A percentile compares a stretch with the other conserved stretches of the same genome.
phyloP scores from a whole-genome alignment of 2,888 invertebrate species.

The Temnothorax ravouxi region DNA sequence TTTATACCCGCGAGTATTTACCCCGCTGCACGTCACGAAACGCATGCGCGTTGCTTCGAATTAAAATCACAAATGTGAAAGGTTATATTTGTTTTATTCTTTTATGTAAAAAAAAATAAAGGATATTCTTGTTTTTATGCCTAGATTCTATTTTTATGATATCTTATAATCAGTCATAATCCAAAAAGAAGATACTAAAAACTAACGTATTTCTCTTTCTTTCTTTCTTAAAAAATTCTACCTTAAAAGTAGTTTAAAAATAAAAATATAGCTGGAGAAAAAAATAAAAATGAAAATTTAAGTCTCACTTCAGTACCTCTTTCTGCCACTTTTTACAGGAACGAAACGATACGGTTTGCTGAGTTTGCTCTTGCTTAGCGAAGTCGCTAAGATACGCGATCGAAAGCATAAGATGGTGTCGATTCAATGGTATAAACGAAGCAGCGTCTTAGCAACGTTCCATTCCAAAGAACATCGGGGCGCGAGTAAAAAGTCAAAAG shows the following conservation, averaged over 20 bases:
- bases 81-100: neutral
- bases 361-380: neutral
- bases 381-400: neutral
- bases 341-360: neutral
- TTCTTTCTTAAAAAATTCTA: neutral
- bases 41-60: conserved; percentile 16
- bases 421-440: neutral
- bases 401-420: neutral
- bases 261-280: neutral
- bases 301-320: too few relatives aligned
- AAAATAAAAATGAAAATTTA: neutral
- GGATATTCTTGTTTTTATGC: neutral
- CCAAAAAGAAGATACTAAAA: neutral
- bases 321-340: neutral
- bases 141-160: neutral
- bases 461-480: neutral
- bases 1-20: conserved; percentile 37
- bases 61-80: conserved; percentile 34
- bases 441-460: conserved; percentile 6
- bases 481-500: conserved; percentile 27
- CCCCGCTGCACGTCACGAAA: conserved; percentile 22
- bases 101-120: neutral
- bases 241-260: neutral
- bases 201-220: neutral
- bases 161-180: neutral